Evolutionary conservation across 2,113 vertebrate species (phyloP), one percentile per base, ranked within the genome.

Genomic region (Gadus chalcogrammus): DNA sequence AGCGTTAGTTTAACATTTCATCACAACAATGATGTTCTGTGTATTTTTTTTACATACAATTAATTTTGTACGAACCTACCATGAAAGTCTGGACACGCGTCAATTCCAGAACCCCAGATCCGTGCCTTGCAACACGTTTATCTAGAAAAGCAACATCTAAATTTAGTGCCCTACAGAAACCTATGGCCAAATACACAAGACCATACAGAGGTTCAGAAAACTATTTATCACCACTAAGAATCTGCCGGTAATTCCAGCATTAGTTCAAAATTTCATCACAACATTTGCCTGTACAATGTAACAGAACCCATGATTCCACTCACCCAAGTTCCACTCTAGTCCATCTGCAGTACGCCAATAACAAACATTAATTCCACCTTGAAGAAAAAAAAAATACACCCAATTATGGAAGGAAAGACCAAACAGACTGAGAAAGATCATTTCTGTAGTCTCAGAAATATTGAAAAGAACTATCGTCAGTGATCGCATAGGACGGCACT

Each of bases 241-340:
- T 95, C 94, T 94, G 93, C 87, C 92, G 93, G 94, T 95, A 94
- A 95, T 94, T 95, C 94, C 93, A 94, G 93, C 83, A 79, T 79
- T 69, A 80, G 76, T 80, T 80, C 77, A 58, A 11, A 8, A 59
- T 76, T 80, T 81, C 75, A 84, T 82, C 79, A 84, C 53, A 20
- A 64, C 17, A 66, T 58, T 58, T 1, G 7, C 3, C 16, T 3
- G 15, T 58, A 17, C 1, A 15, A 16, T 7, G 31, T 35, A 6
- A 17, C 0, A 58, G n/a, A 58, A 58, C 2, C 3, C 9, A 48
- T 13, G 42, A 48, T 12, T 9, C 42, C 11, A 48, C 42, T 48
- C 42, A 48, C 42, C 31, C 11, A 7, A 48, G 8, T 7, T 8
- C 2, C 8, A 48, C 42, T 48, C 8, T 48, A 48, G 42, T 48